Evolutionary conservation across 2,113 vertebrate genomes (phyloP), one percentile per base, ranked within the genome.

Genomic region (Hystrix brachyura): DNA sequence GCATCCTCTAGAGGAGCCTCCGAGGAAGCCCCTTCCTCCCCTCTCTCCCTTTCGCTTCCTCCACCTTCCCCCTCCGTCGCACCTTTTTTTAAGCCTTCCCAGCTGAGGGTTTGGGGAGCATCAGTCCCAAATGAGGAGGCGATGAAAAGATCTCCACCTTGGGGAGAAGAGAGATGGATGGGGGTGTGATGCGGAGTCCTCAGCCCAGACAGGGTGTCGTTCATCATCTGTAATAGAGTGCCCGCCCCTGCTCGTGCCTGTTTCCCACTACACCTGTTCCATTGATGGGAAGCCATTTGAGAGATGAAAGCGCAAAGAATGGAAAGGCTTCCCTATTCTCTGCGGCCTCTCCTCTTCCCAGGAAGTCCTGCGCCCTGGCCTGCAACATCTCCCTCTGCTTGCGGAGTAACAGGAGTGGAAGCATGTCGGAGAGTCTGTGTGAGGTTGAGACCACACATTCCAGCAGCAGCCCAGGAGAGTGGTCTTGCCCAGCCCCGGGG

Each of bases 151-250:
- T 90, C 92, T 90, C 55, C 92, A 97, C 97, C 91, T 96, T 48
- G 1, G 91, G 98, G 98, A 97, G 95, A 89, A 85, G 62, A 90
- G 96, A 97, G 97, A 97, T 97, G 91, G 92, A 97, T 98, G 95
- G 93, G 76, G 87, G 74, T 80, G 95, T 84, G 95, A 96, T 93
- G 87, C 96, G 5, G 57, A 88, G 91, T 43, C 93, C 91, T 98
- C 97, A 69, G 96, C 97, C 83, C 76, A 95, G 94, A 67, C 87
- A 29, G 29, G 69, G 69, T n/a, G 8, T 83, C 83, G 91, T 97
- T 98, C 98, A 96, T 98, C 98, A 96, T 94, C 94, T 97, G 67
- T 98, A 97, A 97, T 67, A 79, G 93, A 85, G 87, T 76, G 12
- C 76, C 95, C 29, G 5, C 79, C 80, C 18, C 94, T n/a, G 74